phyloP scores from a whole-genome alignment of 2,113 vertebrate species.

The Saccopteryx bilineata region DNA sequence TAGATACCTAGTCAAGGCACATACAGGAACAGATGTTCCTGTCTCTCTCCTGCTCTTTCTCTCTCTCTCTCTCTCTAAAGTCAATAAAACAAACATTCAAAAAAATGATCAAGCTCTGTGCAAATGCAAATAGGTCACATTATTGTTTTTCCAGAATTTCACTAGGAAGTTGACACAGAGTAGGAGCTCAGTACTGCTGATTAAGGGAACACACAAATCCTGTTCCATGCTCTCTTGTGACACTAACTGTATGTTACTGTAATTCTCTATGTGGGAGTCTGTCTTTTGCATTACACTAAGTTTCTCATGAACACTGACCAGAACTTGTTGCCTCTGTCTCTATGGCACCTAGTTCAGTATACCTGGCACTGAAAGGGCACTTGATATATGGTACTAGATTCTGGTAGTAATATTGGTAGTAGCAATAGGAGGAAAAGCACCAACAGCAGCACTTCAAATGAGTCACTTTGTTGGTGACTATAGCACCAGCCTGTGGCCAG shows the following conservation, averaged over 20 bases:
- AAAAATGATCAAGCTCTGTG: not conserved
- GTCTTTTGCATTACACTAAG: not conserved
- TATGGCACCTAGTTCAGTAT: not conserved
- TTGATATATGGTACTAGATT: not conserved
- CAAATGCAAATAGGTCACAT: not conserved
- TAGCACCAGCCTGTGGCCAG: conserved; percentile 43
- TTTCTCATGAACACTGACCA: not conserved
- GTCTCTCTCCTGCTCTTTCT: too few species aligned
- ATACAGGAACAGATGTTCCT: too few species aligned
- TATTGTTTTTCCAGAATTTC: not conserved
- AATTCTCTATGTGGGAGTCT: not conserved
- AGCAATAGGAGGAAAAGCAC: not conserved
- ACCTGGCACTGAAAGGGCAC: not conserved
- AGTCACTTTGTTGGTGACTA: not conserved
- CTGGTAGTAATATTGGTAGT: not conserved
- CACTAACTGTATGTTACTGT: not conserved
- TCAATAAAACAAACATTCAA: too few species aligned
- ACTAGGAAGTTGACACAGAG: not conserved
- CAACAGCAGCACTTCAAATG: not conserved
- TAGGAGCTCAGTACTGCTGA: not conserved
- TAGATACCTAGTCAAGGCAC: too few species aligned
- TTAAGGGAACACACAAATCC: not conserved
- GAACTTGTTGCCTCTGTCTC: not conserved
- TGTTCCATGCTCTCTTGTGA: not conserved
- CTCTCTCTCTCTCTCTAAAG: too few species aligned